phyloP scores from a whole-genome alignment of 2,888 invertebrate species.

The Eilema caniola region DNA sequence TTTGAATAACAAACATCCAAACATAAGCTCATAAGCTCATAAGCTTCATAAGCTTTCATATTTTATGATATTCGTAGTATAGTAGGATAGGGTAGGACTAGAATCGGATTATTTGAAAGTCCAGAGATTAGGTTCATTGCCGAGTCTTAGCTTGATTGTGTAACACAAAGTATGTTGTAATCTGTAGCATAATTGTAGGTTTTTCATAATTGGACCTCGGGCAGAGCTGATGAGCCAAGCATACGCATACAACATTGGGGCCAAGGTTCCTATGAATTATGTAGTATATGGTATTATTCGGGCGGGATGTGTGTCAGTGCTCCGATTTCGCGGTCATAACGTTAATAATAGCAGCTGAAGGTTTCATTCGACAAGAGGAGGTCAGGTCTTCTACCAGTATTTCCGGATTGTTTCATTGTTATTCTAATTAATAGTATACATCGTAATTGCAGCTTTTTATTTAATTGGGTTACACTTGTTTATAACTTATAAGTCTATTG shows the following conservation, averaged over 20 bases:
- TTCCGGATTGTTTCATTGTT: slow-evolving; percentile 74
- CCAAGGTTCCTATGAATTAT: slow-evolving; percentile 85
- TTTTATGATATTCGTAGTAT: too few species aligned
- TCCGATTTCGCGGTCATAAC: slow-evolving; percentile 83
- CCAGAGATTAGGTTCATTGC: background rate
- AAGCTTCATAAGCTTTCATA: too few species aligned
- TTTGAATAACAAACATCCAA: too few species aligned
- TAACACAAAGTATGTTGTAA: slow-evolving; percentile 20
- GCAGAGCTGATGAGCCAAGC: slow-evolving; percentile 56
- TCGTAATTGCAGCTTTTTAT: slow-evolving; percentile 29
- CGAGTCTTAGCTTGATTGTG: slow-evolving; percentile 9
- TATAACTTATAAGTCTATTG: background rate
- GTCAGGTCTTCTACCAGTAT: slow-evolving; percentile 73
- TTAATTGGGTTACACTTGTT: background rate
- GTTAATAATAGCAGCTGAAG: slow-evolving; percentile 82
- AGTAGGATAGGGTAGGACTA: too few species aligned
- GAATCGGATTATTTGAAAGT: background rate
- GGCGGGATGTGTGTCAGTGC: slow-evolving; percentile 81
- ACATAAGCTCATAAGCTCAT: too few species aligned
- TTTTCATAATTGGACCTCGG: slow-evolving; percentile 45
- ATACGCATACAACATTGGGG: slow-evolving; percentile 72
- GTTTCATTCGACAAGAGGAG: slow-evolving; percentile 79
- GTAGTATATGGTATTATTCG: slow-evolving; percentile 85
- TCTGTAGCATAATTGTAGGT: slow-evolving; percentile 35
- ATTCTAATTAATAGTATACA: slow-evolving; percentile 42